Evolutionary conservation across 2,797 vertebrate species (phyloP).

Genomic region (Malacoctenus gilli): DNA sequence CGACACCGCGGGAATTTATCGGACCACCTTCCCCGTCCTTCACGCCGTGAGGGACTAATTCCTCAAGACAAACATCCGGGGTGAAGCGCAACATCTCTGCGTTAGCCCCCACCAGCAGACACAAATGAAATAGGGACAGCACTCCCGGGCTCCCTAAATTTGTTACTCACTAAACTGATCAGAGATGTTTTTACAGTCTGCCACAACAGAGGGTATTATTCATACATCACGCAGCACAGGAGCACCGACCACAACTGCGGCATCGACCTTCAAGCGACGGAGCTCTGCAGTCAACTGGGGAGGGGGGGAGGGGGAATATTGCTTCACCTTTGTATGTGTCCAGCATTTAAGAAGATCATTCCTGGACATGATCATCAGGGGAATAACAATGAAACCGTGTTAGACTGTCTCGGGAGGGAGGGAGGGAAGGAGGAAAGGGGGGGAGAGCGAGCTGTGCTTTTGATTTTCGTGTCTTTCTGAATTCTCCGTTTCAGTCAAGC

Average conservation of each 20-base stretch:
- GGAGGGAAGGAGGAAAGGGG: too few relatives aligned
- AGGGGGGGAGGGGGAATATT: not conserved
- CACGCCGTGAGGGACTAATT: constrained; percentile 59
- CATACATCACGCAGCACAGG: constrained; percentile 46
- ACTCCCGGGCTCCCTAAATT: constrained; percentile 59
- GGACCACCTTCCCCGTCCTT: constrained; percentile 66
- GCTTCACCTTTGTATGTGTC: constrained; percentile 12
- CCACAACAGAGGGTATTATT: constrained; percentile 42
- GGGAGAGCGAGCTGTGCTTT: not conserved
- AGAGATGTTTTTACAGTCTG: constrained; percentile 61
- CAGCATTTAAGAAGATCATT: not conserved
- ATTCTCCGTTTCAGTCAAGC: constrained; percentile 1
- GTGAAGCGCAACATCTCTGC: constrained; percentile 38
- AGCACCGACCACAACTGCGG: constrained; percentile 5
- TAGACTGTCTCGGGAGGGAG: not conserved
- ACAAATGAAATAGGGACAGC: constrained; percentile 56
- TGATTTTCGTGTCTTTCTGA: not conserved
- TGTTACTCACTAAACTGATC: constrained; percentile 64
- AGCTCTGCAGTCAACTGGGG: constrained; percentile 40
- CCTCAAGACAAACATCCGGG: constrained; percentile 63
- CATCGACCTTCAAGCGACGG: constrained; percentile 43
- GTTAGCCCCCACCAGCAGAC: constrained; percentile 41
- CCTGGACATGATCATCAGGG: not conserved
- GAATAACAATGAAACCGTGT: not conserved
- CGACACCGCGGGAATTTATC: constrained; percentile 42